A percentile compares a stretch with the other conserved stretches of the same genome.
phyloP scores from a whole-genome alignment of 1,140 invertebrate species.

The Heliconius hermathena region DNA sequence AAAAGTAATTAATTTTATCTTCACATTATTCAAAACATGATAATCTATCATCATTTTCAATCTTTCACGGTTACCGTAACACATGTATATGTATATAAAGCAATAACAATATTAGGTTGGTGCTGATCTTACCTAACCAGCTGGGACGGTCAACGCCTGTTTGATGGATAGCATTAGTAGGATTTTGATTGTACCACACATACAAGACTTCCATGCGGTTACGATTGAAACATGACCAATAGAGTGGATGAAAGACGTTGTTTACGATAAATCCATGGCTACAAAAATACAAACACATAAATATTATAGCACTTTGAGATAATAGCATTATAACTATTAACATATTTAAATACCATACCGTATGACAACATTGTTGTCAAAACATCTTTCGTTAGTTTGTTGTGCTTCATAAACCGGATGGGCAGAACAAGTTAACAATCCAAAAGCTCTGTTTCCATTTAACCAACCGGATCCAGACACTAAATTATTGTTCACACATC shows the following conservation, averaged over 20 bases:
- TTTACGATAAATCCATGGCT: constrained; percentile 66
- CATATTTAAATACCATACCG: constrained; percentile 42
- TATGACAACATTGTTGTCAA: constrained; percentile 65
- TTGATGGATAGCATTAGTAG: constrained; percentile 60
- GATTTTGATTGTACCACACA: constrained; percentile 64
- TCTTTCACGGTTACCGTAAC: no score
- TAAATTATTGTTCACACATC: constrained; percentile 54
- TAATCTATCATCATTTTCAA: no score
- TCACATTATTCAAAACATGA: no score
- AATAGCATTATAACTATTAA: background rate
- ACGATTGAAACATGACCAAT: constrained; percentile 68
- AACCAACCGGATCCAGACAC: constrained; percentile 65
- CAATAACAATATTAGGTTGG: no score
- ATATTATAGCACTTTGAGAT: background rate
- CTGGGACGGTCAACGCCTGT: constrained; percentile 60
- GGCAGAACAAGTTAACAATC: constrained; percentile 54
- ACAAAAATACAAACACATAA: background rate
- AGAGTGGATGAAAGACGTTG: constrained; percentile 59
- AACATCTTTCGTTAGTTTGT: constrained; percentile 55
- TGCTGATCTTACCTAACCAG: constrained; percentile 55
- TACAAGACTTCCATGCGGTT: constrained; percentile 68
- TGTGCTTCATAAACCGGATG: constrained; percentile 57
- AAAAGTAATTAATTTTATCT: no score
- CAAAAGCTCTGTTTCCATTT: constrained; percentile 58
- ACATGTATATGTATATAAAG: no score